Evolutionary conservation across 1,140 invertebrate genomes (phyloP), one percentile per base, ranked within the genome.

Genomic region (Micrasema longulum): DNA sequence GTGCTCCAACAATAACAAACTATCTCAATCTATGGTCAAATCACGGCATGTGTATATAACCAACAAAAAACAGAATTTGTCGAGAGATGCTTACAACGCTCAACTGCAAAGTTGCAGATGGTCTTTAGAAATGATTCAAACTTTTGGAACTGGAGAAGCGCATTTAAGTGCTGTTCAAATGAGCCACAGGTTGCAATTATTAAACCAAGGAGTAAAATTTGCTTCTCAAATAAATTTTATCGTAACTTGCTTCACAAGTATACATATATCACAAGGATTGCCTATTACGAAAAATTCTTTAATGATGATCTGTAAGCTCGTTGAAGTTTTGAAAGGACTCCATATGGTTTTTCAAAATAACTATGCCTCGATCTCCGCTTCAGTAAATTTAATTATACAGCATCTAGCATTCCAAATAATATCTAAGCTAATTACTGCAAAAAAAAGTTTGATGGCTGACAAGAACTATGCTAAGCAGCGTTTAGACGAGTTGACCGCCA

Each of bases 241-340:
- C 31, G 80, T 91, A 9, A 87, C 86, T 36, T 89, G 86, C 64
- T 82, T 96, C n/a, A 91, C 94, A 64, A 96, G 95, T 84, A 83
- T 96, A 41, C 94, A 97, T 80, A 88, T 92, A 1, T 84, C 87
- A 10, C 84, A 94, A 36, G 87, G 89, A 43, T 89, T 91, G 78
- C 91, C 95, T 14, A 91, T 97, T 83, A 91, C 90, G 1, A 93
- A 94, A 80, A 90, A 88, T 22, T 88, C 90, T 38, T 89, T 95
- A 3, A 85, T 93, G 41, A 87, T 88, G 14, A 82, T 97, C 26
- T 97, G 94, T 83, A 88, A 90, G 79, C 83, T 97, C 10, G 87
- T 95, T 35, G 94, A 97, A 82, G 82, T 95, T 10, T 82, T 97
- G 7, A 96, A 96, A 83, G 88, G 89, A 12, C 87, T 96, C 75